Percentiles rank a stretch among this genome's conserved stretches.
These are phyloP conservation scores for Podarcis siculus DNA, from an alignment of 2,797 vertebrate species.

Conservation along the genomic window DNA sequence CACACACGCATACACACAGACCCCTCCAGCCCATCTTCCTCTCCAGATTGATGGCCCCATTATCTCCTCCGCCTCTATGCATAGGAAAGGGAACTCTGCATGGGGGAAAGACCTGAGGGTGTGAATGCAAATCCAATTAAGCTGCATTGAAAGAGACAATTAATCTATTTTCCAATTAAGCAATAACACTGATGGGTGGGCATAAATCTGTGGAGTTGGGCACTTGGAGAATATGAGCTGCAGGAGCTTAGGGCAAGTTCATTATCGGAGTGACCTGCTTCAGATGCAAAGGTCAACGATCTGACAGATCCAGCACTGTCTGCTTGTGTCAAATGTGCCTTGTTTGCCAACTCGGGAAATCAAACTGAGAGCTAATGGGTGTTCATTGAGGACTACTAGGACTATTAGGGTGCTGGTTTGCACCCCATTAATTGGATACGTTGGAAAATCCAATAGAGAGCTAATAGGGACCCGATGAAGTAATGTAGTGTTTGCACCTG, in stretches of 20 bases:
- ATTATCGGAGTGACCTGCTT: fast-evolving
- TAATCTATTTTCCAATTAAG: slow-evolving; percentile 64
- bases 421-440: background rate
- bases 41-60: background rate
- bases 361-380: too few species aligned
- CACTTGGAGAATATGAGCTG: slow-evolving; percentile 12
- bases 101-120: background rate
- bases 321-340: background rate
- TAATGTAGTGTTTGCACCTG: too few species aligned
- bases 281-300: background rate
- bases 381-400: too few species aligned
- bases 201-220: slow-evolving; percentile 16
- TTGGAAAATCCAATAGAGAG: background rate
- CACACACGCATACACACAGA: too few species aligned
- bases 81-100: background rate
- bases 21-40: background rate
- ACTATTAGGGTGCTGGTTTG: background rate
- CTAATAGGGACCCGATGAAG: background rate
- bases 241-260: slow-evolving; percentile 13
- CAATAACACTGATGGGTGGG: slow-evolving; percentile 17
- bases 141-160: slow-evolving; percentile 39
- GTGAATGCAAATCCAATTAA: slow-evolving; percentile 33
- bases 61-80: fast-evolving
- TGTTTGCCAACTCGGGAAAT: background rate
- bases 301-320: too few species aligned